Percentiles rank a stretch among this genome's conserved stretches.
Evolutionary conservation across 2,797 vertebrate genomes (phyloP).

Genomic region (Eulemur albifrons): DNA sequence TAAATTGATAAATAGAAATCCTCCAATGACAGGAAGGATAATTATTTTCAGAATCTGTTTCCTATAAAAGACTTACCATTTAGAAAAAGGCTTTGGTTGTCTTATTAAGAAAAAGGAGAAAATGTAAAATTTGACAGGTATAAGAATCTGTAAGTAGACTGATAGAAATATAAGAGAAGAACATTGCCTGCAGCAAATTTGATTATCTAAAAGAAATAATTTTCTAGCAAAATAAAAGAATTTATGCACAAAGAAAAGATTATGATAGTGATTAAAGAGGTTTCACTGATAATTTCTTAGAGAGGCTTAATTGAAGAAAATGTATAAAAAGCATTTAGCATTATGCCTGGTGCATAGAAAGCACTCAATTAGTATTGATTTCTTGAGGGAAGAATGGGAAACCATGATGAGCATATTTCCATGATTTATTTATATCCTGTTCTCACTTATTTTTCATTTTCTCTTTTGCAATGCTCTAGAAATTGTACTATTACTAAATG

Average conservation of each 20-base stretch:
- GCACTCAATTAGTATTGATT: neutral
- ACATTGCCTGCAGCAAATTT: neutral
- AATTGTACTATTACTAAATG: neutral
- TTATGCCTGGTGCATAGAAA: neutral
- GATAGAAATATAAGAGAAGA: neutral
- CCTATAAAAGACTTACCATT: neutral
- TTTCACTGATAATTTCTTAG: neutral
- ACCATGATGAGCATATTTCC: neutral
- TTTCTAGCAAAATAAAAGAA: neutral
- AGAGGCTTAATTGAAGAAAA: neutral
- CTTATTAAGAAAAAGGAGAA: neutral
- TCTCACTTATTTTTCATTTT: neutral
- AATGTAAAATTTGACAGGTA: neutral
- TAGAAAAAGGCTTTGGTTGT: neutral
- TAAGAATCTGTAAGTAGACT: neutral
- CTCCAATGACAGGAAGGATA: neutral
- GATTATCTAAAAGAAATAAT: neutral
- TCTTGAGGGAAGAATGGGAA: neutral
- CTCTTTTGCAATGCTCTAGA: neutral
- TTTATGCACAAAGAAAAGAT: neutral
- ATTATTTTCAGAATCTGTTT: neutral
- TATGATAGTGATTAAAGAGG: neutral
- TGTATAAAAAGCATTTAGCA: neutral
- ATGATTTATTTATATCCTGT: neutral
- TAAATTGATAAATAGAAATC: neutral